Base-by-base conservation (phyloP, 1,140 invertebrate species). In the Notospermus geniculatus region DNA sequence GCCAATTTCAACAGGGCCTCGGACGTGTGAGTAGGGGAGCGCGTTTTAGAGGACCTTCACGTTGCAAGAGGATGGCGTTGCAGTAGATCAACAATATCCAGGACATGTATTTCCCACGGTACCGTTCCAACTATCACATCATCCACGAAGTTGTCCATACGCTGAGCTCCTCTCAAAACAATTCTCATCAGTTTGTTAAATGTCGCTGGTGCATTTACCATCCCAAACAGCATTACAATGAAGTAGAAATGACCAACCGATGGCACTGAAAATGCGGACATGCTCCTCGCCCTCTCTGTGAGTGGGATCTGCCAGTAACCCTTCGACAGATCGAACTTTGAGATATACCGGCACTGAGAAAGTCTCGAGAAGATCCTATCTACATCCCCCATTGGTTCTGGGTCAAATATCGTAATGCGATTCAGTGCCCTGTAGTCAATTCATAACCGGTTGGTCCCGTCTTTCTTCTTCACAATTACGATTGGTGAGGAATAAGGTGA, bases 401-500 rank as follows among this genome's bases (percentile, higher is more conserved):
- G 27, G 45, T 71, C 70, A 52, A 63, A 60, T 5, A 19, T 28
- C 5, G 68, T 67, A n/a, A 62, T 58, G n/a, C 45, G 9, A 58
- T 70, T 74, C 17, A 70, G 32, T 29, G 46, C 60, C 53, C 70
- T 82, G 71, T 80, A 85, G 71, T 86, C 84, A 2, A 72, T 79
- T 69, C 83, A 84, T 29, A 85, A 73, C 30, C 84, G 59, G 30
- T 82, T 66, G 19, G 70, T 63, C 15, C 79, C 81, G 68, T 84
- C 69, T 0, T 72, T 54, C 59, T 85, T 85, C 11, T 71, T 46
- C 0, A 84, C 79, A 13, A 78, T 73, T 0, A 86, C 83, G 17
- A 85, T 64, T 2, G 83, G 83, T 13, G 83, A 78, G 13, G 77
- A 82, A 81, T 83, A 86, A 28, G 83, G 75, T 15, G 72, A 77